phyloP scores from a whole-genome alignment of 2,113 vertebrate species.

The Pungitius pungitius region DNA sequence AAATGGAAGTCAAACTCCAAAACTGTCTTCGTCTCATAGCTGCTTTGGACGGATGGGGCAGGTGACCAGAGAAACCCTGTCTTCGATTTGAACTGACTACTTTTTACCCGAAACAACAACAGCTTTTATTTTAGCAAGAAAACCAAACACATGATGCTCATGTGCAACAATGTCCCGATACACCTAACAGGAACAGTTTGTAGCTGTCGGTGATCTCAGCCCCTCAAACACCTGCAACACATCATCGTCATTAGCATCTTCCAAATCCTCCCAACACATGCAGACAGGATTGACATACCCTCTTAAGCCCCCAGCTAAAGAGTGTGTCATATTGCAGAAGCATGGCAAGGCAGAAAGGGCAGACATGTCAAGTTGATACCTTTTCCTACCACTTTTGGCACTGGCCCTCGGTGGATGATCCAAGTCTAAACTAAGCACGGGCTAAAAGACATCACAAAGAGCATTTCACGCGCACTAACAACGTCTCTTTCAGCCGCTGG shows the following conservation, averaged over 20 bases:
- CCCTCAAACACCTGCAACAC: background rate
- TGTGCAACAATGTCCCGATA: constrained; percentile 13
- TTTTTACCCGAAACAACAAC: constrained; percentile 12
- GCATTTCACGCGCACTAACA: constrained; percentile 17
- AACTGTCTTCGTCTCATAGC: background rate
- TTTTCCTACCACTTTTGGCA: background rate
- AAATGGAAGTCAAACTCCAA: background rate
- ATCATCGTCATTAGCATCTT: constrained; percentile 37
- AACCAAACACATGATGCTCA: constrained; percentile 1
- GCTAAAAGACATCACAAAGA: constrained; percentile 2
- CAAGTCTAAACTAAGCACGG: background rate
- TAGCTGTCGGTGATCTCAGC: constrained; percentile 11
- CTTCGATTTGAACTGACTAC: background rate
- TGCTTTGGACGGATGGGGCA: background rate
- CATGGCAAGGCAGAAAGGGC: background rate
- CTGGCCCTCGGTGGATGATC: background rate
- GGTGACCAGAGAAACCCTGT: background rate
- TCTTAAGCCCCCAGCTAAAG: constrained; percentile 26
- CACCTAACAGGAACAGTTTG: background rate
- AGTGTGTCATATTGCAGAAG: constrained; percentile 9
- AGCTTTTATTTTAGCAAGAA: constrained; percentile 8
- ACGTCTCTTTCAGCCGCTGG: constrained; percentile 29
- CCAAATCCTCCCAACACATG: constrained; percentile 44
- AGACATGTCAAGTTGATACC: constrained; percentile 7
- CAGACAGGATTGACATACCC: constrained; percentile 39